Percentiles rank a stretch among this genome's conserved stretches.
Conservation (phyloP, 2,888 invertebrate genomes). For the Himalopsyche anomala region DNA sequence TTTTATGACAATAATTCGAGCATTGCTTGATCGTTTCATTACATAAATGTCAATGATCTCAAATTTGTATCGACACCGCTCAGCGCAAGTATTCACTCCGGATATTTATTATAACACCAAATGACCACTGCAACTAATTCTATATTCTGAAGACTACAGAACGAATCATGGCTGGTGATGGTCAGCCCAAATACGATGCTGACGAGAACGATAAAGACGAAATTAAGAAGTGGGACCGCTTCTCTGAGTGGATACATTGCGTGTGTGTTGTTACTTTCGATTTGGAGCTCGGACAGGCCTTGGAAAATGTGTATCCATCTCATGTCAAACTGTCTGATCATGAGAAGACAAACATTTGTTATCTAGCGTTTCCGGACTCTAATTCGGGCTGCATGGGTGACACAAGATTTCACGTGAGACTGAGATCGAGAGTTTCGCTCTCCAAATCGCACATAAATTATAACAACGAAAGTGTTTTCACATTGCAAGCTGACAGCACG, state of each 20-base stretch:
- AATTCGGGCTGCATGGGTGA: conserved; percentile 99
- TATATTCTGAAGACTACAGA: conserved; percentile 43
- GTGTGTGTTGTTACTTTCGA: conserved; percentile 99
- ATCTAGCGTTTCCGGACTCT: conserved; percentile 98
- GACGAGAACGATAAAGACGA: conserved; percentile 49
- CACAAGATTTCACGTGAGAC: conserved; percentile 96
- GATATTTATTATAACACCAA: conserved; percentile 37
- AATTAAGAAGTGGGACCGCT: conserved; percentile 79
- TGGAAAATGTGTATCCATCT: conserved; percentile 93
- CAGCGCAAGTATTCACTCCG: conserved; percentile 21
- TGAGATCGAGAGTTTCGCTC: conserved; percentile 80
- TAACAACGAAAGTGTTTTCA: conserved; percentile 86
- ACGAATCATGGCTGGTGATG: conserved; percentile 57
- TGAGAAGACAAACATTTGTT: conserved; percentile 96
- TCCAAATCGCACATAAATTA: conserved; percentile 80
- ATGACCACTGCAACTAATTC: conserved; percentile 47
- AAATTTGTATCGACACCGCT: conserved; percentile 54
- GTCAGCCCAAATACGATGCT: conserved; percentile 48
- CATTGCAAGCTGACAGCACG: conserved; percentile 87
- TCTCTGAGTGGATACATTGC: conserved; percentile 97
- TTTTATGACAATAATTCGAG: conserved; percentile 57
- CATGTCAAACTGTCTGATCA: conserved; percentile 87
- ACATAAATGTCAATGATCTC: conserved; percentile 61
- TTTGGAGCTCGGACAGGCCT: conserved; percentile 98
- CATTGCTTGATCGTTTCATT: conserved; percentile 52